phyloP scores from a whole-genome alignment of 2,888 invertebrate genomes.

The Atrina japonica region DNA sequence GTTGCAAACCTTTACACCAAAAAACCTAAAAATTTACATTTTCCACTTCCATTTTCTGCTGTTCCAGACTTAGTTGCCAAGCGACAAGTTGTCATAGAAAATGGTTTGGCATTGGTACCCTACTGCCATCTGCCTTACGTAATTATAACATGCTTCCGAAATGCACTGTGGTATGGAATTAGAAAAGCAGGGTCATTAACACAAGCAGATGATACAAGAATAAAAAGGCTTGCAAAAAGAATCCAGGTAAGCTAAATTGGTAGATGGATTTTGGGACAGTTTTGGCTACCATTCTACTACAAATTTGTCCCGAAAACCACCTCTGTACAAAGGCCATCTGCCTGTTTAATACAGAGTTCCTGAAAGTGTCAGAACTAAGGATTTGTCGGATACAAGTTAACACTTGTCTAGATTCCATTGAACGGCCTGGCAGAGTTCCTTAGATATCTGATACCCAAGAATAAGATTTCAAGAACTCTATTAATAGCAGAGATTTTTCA shows the following conservation, averaged over 20 bases:
- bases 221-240: slow-evolving; percentile 39
- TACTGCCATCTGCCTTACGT: slow-evolving; percentile 78
- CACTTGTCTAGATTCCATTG: too few species aligned
- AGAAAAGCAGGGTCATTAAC: slow-evolving; percentile 38
- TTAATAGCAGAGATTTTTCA: too few species aligned
- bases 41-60: slow-evolving; percentile 83
- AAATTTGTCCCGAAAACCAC: too few species aligned
- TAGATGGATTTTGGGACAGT: too few species aligned
- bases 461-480: too few species aligned
- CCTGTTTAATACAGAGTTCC: too few species aligned
- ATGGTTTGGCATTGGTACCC: slow-evolving; percentile 83
- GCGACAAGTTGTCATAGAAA: slow-evolving; percentile 82
- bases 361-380: too few species aligned
- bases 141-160: slow-evolving; percentile 55
- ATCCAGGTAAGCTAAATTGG: slow-evolving; percentile 61
- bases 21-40: slow-evolving; percentile 55
- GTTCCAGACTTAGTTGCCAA: slow-evolving; percentile 83
- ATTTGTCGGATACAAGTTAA: too few species aligned
- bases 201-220: slow-evolving; percentile 52
- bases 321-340: too few species aligned
- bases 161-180: slow-evolving; percentile 50
- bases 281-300: too few species aligned
- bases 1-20: slow-evolving; percentile 55
- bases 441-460: too few species aligned
- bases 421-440: too few species aligned